Evolutionary conservation across 2,888 invertebrate genomes (phyloP), one percentile per base, ranked within the genome.

Genomic region (Tetranychus truncatus): DNA sequence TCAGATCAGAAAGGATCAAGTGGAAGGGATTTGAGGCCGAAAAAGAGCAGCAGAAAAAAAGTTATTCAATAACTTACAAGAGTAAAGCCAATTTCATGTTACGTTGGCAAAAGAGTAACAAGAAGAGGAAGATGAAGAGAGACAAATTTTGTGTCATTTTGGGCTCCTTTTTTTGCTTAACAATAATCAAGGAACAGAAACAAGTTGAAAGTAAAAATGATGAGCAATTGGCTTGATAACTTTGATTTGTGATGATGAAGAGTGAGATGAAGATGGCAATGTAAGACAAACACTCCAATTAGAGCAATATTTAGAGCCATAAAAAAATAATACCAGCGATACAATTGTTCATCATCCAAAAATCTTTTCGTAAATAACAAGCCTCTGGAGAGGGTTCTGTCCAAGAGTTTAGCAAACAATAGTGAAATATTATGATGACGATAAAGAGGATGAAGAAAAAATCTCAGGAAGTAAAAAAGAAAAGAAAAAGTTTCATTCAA

Each of bases 201-300:
- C 5, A 55, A 15, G 15, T 5, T 6, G 55, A 55, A 15, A 15
- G 15, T 55, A 55, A 55, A 55, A 55, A 55, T 55, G 55, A 55
- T 55, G 55, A 55, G 55, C 9, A 55, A 55, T 55, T 15, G 55
- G 9, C 55, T 55, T 55, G 55, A 15, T 55, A 55, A 55, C 55
- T 55, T 55, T 55, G 55, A 55, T 55, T 55, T 55, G 55, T 55
- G 55, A 55, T 55, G 55, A 55, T 55, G 55, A 55, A 15, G 55
- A 55, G 9, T 9, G 15, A 55, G 55, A 5, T 15, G 15, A 55
- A 15, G 55, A 55, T 15, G 55, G 15, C 55, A 3, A 15, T 55
- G 55, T 55, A 55, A 55, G 55, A 55, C 55, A 55, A 55, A 55
- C 55, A 55, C 55, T 55, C 55, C 55, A 55, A 55, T 55, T 55